Conservation (phyloP, 2,888 invertebrate genomes). For the Dilophus febrilis region DNA sequence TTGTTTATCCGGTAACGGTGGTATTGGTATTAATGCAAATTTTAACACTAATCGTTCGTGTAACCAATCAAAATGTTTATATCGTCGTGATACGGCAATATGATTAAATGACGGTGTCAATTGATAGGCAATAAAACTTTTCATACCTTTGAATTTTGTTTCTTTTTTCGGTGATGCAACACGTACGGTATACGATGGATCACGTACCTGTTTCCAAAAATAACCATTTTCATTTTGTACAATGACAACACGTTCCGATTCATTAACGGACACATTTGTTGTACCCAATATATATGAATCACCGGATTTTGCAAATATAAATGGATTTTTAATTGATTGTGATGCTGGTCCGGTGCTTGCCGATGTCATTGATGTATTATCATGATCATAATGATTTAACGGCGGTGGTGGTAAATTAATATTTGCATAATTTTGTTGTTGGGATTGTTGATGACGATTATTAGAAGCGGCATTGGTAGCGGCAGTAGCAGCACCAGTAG, state of each 20-base stretch:
- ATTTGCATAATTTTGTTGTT: conserved; percentile 19
- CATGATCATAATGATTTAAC: conserved; percentile 11
- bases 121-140: conserved; percentile 94
- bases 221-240: conserved; percentile 56
- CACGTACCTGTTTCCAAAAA: conserved; percentile 57
- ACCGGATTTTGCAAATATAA: conserved; percentile 78
- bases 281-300: conserved; percentile 78
- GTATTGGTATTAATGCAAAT: conserved; percentile 86
- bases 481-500: conserved; percentile 8
- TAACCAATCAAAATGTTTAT: conserved; percentile 99
- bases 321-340: conserved; percentile 41
- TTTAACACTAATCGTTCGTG: conserved; percentile 88
- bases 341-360: conserved; percentile 12
- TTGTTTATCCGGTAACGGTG: conserved; percentile 95
- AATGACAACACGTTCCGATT: conserved; percentile 54
- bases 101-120: conserved; percentile 88
- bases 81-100: conserved; percentile 73
- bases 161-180: conserved; percentile 95
- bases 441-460: not conserved
- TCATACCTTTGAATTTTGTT: conserved; percentile 90
- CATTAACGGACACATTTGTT: conserved; percentile 47
- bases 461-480: conserved; percentile 5
- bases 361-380: conserved; percentile 33
- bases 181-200: conserved; percentile 65
- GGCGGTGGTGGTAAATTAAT: conserved; percentile 26